Evolutionary conservation across 2,113 vertebrate species (phyloP).

Genomic region (Loxodonta africana): DNA sequence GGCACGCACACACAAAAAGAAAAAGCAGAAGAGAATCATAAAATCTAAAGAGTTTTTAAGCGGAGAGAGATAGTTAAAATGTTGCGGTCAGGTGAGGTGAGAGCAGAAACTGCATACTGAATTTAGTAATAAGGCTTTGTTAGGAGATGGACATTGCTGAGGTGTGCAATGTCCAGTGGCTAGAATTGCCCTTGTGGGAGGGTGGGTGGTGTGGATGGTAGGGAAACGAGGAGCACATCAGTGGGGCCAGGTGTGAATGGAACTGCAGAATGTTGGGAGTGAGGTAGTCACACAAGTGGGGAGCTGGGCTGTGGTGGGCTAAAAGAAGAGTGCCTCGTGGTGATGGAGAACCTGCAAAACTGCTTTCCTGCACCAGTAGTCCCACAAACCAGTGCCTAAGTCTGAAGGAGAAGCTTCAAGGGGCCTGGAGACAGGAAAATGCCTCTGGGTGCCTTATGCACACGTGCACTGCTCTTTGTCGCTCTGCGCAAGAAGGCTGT

Average conservation of each 20-base stretch:
- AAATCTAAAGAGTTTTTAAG: slow-evolving; percentile 29
- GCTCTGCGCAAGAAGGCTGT: background rate
- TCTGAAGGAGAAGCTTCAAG: background rate
- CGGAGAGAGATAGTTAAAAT: background rate
- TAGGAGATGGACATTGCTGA: background rate
- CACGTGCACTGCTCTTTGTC: background rate
- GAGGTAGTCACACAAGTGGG: background rate
- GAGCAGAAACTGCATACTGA: background rate
- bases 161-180: background rate
- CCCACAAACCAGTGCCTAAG: background rate
- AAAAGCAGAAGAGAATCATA: slow-evolving; percentile 4
- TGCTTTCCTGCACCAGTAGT: background rate
- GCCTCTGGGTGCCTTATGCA: background rate
- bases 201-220: background rate
- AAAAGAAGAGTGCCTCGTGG: background rate
- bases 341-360: background rate
- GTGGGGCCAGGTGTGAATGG: background rate
- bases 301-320: background rate
- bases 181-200: background rate
- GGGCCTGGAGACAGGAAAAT: background rate
- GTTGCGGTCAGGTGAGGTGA: background rate
- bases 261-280: background rate
- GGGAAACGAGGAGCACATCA: background rate
- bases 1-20: background rate
- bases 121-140: background rate